Base-by-base conservation (phyloP, 2,113 vertebrate species). In the Synodontis membranacea region DNA sequence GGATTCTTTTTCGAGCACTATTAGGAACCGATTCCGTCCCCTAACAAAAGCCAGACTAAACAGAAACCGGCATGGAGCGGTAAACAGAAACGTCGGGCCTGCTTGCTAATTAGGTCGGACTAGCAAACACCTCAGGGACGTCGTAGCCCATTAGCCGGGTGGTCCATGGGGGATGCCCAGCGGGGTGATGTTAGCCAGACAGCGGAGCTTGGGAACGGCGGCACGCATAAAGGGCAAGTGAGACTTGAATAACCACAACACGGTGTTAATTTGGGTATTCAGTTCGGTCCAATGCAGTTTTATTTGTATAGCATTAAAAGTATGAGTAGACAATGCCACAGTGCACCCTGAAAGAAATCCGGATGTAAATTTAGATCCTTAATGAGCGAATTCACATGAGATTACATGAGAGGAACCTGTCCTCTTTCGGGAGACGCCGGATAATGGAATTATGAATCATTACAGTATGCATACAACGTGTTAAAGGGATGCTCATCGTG, bases 141-240 rank as follows among this genome's bases (percentile, higher is more conserved):
- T 89, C 81, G 88, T 84, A 91, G 83, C 88, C 81, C 39, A 89
- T 90, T 70, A 93, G 60, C 72, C 85, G 48, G 21, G 88, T 90
- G 37, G 86, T 87, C 82, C 87, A 66, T 89, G 87, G 70, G 89
- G 60, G 74, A 91, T 70, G 5, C 87, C 37, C 48, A 90, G 84
- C 7, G 87, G 90, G 39, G 88, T 74, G 6, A 89, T 87, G 85
- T 90, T 89, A 39, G 86, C 84, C 48, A 88, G 82, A 52, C 87
- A 48, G 34, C 80, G 83, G 42, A 86, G 88, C 79, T 91, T 86
- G n/a, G 85, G 87, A 78, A 87, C 46, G 17, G 37, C 62, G 19
- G 86, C 90, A 42, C 80, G 82, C 39, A 87, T 84, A 82, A 89
- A 88, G n/a, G 86, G 81, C 85, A 79, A 84, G 62, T 82, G 78